A percentile compares a stretch with the other conserved stretches of the same genome.
These are phyloP conservation scores for Lophius americanus DNA, from an alignment of 2,797 vertebrate genomes.

Conservation along the genomic window DNA sequence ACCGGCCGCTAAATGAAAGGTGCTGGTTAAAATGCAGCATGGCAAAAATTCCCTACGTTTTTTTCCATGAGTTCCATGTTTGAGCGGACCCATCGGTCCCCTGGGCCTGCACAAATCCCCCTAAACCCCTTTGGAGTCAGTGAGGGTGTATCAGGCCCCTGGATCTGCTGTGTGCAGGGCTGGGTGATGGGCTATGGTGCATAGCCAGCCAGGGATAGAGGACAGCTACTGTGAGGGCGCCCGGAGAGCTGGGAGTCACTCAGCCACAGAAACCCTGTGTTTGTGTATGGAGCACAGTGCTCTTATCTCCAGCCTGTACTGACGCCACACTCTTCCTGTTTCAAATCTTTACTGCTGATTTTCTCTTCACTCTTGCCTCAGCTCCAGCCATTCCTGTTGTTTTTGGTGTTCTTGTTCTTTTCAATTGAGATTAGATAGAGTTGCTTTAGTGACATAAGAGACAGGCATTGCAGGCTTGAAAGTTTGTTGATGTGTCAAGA, in stretches of 20 bases:
- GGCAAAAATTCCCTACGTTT: constrained; percentile 27
- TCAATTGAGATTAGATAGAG: constrained; percentile 76
- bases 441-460: constrained; percentile 67
- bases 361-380: constrained; percentile 81
- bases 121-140: constrained; percentile 74
- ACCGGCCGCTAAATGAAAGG: constrained; percentile 34
- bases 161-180: constrained; percentile 73
- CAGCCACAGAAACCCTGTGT: constrained; percentile 85
- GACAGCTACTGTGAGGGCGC: constrained; percentile 76
- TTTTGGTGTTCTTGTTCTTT: constrained; percentile 75
- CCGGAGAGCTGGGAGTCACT: constrained; percentile 77
- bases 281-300: constrained; percentile 87
- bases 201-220: constrained; percentile 68
- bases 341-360: constrained; percentile 90
- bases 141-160: constrained; percentile 71
- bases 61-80: constrained; percentile 61
- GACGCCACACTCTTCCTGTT: constrained; percentile 98
- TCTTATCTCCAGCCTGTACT: constrained; percentile 92
- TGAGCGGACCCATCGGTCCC: constrained; percentile 51
- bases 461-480: constrained; percentile 47
- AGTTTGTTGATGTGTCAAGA: constrained; percentile 50
- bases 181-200: constrained; percentile 68
- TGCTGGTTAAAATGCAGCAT: constrained; percentile 40
- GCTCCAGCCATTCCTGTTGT: constrained; percentile 72
- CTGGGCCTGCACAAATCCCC: constrained; percentile 69